Evolutionary conservation across 2,888 invertebrate species (phyloP).

Genomic region (Pollenia griseotomentosa): DNA sequence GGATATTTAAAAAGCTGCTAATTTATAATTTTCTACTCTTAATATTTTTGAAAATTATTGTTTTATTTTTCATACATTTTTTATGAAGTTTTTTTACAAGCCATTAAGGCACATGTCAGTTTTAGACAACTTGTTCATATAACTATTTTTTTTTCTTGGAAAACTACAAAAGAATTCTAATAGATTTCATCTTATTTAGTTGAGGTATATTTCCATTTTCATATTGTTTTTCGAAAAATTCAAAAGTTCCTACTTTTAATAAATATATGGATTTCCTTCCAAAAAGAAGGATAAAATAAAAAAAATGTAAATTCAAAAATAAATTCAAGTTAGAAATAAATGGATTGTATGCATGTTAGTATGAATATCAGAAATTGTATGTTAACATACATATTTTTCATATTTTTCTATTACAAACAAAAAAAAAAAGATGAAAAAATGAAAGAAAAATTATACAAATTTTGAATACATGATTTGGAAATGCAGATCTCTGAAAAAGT

Average conservation of each 20-base stretch:
- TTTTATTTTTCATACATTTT: background rate
- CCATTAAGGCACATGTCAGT: slow-evolving; percentile 45
- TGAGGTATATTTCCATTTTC: slow-evolving; percentile 18
- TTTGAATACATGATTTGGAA: slow-evolving; percentile 11
- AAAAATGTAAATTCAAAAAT: background rate
- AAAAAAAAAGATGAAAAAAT: background rate
- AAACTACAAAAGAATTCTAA: slow-evolving; percentile 13
- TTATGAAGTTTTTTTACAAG: slow-evolving; percentile 8
- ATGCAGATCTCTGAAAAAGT: background rate
- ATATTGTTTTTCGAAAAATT: background rate
- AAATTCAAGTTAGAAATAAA: slow-evolving; percentile 26
- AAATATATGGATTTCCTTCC: too few species aligned
- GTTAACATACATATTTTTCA: slow-evolving; percentile 41
- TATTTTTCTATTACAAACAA: slow-evolving; percentile 3
- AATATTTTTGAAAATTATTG: background rate
- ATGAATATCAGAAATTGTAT: slow-evolving; percentile 36
- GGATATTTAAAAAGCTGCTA: too few species aligned
- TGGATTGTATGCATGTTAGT: background rate
- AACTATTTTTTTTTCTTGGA: too few species aligned
- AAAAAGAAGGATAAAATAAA: background rate
- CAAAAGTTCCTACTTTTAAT: background rate
- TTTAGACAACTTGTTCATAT: slow-evolving; percentile 37
- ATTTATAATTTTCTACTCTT: background rate
- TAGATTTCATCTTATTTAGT: slow-evolving; percentile 4
- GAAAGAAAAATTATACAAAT: slow-evolving; percentile 23